phyloP scores from a whole-genome alignment of 2,797 vertebrate genomes.

The Apodemus agrarius region DNA sequence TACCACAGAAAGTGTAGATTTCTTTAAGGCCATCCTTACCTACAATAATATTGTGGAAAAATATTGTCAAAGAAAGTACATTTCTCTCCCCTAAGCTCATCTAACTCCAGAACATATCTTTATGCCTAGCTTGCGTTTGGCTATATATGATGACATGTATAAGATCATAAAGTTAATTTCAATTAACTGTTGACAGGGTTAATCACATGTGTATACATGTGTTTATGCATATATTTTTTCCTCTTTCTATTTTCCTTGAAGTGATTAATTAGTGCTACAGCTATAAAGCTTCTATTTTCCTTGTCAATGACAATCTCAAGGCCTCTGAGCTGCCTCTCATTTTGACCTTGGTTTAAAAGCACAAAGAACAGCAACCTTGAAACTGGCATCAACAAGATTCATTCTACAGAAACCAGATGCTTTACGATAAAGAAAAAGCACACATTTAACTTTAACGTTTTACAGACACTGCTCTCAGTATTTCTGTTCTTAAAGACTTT shows the following conservation, averaged over 20 bases:
- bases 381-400: slow-evolving; percentile 89
- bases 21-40: slow-evolving; percentile 72
- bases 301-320: slow-evolving; percentile 91
- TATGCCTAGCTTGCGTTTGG: slow-evolving; percentile 51
- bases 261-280: slow-evolving; percentile 89
- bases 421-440: slow-evolving; percentile 85
- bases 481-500: slow-evolving; percentile 82
- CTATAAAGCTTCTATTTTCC: slow-evolving; percentile 89
- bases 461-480: slow-evolving; percentile 73
- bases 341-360: slow-evolving; percentile 91
- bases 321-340: slow-evolving; percentile 87
- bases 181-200: slow-evolving; percentile 58
- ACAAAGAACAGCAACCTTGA: slow-evolving; percentile 90
- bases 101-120: slow-evolving; percentile 47
- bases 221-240: slow-evolving; percentile 56
- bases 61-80: slow-evolving; percentile 53
- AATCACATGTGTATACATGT: slow-evolving; percentile 3
- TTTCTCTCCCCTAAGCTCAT: slow-evolving; percentile 68
- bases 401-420: slow-evolving; percentile 89
- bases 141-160: slow-evolving; percentile 19
- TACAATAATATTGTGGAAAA: slow-evolving; percentile 69
- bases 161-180: slow-evolving; percentile 57
- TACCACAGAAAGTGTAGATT: slow-evolving; percentile 69
- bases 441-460: slow-evolving; percentile 84
- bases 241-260: slow-evolving; percentile 84